Percentiles rank a stretch among this genome's conserved stretches.
Evolutionary conservation across 1,140 invertebrate species (phyloP).

Genomic region (Melipona quadrifasciata): DNA sequence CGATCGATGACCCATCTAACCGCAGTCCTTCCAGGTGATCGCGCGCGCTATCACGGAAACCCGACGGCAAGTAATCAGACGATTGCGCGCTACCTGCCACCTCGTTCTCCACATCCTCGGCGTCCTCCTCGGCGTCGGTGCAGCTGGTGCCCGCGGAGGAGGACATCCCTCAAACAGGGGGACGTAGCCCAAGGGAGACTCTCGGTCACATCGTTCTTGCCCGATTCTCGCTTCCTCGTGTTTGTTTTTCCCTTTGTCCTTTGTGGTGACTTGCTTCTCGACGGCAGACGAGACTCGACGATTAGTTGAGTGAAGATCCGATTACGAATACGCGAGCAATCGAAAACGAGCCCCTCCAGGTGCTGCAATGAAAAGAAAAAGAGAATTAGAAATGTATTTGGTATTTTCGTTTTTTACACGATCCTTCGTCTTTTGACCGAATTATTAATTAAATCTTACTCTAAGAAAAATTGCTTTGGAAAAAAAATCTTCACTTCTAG

Average conservation of each 20-base stretch:
- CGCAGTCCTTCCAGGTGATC: conserved; percentile 79
- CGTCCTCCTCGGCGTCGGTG: conserved; percentile 77
- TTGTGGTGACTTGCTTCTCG: not conserved
- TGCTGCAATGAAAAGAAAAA: not conserved
- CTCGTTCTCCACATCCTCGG: conserved; percentile 80
- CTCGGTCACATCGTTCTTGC: conserved; percentile 62
- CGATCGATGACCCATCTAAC: conserved; percentile 72
- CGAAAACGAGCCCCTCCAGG: not conserved
- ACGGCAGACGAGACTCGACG: not conserved
- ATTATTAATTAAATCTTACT: no score
- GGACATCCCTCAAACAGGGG: conserved; percentile 69
- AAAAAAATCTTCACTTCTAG: no score
- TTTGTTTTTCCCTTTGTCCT: no score
- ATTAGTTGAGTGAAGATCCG: no score
- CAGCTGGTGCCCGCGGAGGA: conserved; percentile 69
- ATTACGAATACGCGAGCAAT: no score
- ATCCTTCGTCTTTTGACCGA: no score
- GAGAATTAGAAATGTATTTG: no score
- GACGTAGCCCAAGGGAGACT: not conserved
- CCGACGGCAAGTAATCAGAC: conserved; percentile 60
- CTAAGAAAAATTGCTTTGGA: no score
- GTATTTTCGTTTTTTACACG: not conserved
- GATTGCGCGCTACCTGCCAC: conserved; percentile 62
- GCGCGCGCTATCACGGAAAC: conserved; percentile 54
- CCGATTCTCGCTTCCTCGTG: not conserved